Evolutionary conservation across 2,113 vertebrate species (phyloP).

Genomic region (Piaya cayana): DNA sequence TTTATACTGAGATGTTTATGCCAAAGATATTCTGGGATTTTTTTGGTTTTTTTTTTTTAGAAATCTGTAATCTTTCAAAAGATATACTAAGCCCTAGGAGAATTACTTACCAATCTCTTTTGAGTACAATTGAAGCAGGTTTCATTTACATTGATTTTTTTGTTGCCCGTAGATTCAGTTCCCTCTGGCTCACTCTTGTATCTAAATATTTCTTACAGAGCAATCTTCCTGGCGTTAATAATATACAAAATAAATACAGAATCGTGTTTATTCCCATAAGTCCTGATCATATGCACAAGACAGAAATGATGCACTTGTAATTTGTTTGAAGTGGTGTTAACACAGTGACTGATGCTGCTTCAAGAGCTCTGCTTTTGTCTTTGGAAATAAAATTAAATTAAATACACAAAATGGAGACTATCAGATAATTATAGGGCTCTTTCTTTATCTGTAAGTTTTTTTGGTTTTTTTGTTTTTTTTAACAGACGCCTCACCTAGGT

Average conservation of each 20-base stretch:
- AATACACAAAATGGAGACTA: background rate
- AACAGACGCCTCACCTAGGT: background rate
- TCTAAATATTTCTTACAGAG: background rate
- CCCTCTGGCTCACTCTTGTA: background rate
- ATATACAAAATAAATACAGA: background rate
- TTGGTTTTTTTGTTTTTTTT: background rate
- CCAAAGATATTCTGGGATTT: background rate
- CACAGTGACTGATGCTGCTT: background rate
- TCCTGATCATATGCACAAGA: background rate
- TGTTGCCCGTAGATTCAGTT: background rate
- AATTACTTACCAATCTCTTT: background rate
- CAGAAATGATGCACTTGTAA: rapidly evolving
- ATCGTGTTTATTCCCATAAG: background rate
- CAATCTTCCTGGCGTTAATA: background rate
- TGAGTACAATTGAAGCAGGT: background rate
- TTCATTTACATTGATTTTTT: background rate
- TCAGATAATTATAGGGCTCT: background rate
- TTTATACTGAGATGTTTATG: background rate
- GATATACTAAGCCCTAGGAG: background rate
- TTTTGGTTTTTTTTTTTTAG: background rate
- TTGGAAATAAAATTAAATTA: constrained; percentile 5
- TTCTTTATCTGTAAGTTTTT: background rate
- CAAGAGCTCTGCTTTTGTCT: background rate
- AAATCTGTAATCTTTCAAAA: background rate
- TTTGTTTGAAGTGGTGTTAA: background rate